phyloP scores from a whole-genome alignment of 2,797 vertebrate species.

The Nasua narica region DNA sequence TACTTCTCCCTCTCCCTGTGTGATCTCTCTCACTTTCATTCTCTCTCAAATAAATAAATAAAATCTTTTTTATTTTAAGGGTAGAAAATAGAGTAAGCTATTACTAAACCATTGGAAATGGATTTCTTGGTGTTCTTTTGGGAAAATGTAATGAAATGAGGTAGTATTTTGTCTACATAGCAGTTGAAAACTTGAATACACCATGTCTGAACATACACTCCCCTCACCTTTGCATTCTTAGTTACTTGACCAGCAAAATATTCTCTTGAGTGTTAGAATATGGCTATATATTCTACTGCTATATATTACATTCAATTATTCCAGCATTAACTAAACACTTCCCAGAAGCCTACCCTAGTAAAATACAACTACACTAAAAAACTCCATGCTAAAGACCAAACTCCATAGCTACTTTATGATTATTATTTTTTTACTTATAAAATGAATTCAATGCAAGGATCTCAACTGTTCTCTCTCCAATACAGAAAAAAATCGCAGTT shows the following conservation, averaged over 20 bases:
- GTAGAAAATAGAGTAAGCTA: background rate
- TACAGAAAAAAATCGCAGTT: background rate
- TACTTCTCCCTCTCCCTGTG: no score
- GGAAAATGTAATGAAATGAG: background rate
- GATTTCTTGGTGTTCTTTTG: background rate
- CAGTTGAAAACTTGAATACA: background rate
- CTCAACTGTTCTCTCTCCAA: background rate
- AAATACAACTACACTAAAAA: background rate
- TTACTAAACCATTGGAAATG: background rate
- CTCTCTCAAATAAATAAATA: no score
- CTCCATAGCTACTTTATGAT: background rate
- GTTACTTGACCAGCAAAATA: background rate
- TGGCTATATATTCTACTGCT: no score
- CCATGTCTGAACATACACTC: background rate
- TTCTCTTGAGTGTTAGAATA: background rate
- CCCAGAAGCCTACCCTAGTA: background rate
- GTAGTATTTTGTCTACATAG: background rate
- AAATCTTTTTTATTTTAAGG: no score
- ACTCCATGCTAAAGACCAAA: background rate
- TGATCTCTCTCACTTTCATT: no score
- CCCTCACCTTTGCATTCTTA: background rate
- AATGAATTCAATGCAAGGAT: background rate
- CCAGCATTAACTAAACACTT: background rate
- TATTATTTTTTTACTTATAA: background rate
- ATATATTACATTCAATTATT: background rate